Evolutionary conservation across 2,797 vertebrate species (phyloP).

Genomic region (Lutjanus campechanus): DNA sequence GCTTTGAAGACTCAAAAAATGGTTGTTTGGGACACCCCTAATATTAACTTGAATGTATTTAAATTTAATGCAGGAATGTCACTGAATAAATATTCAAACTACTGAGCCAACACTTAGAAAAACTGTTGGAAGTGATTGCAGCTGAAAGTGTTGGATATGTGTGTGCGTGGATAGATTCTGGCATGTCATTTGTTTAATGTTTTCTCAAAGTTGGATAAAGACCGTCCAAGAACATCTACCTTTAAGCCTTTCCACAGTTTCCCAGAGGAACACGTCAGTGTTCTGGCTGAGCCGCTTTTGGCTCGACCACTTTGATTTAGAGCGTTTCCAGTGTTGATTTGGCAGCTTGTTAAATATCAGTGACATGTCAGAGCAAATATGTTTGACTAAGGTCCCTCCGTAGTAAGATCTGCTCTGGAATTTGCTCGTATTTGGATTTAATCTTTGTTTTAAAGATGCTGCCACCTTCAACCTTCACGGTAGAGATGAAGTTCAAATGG

Average conservation of each 20-base stretch:
- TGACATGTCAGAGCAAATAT: neutral
- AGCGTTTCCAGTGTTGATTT: neutral
- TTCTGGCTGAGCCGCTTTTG: neutral
- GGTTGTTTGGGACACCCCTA: too few relatives aligned
- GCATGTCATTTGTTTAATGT: neutral
- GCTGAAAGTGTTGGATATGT: neutral
- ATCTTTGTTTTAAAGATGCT: conserved; percentile 9
- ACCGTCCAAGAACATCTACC: neutral
- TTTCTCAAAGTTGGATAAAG: neutral
- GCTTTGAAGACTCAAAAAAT: too few relatives aligned
- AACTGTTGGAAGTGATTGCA: neutral
- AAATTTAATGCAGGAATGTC: neutral
- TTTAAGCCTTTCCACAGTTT: neutral
- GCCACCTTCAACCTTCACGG: neutral
- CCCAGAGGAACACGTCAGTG: neutral
- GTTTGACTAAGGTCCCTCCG: conserved; percentile 4
- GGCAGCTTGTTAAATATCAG: neutral
- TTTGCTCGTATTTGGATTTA: conserved; percentile 27
- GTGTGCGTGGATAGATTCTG: neutral
- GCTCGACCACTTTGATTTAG: neutral
- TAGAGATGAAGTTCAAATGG: neutral
- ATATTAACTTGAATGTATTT: too few relatives aligned
- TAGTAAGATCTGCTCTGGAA: neutral
- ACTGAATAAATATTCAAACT: neutral
- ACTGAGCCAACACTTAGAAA: neutral